Evolutionary conservation across 2,113 vertebrate genomes (phyloP).

Genomic region (Lontra canadensis): DNA sequence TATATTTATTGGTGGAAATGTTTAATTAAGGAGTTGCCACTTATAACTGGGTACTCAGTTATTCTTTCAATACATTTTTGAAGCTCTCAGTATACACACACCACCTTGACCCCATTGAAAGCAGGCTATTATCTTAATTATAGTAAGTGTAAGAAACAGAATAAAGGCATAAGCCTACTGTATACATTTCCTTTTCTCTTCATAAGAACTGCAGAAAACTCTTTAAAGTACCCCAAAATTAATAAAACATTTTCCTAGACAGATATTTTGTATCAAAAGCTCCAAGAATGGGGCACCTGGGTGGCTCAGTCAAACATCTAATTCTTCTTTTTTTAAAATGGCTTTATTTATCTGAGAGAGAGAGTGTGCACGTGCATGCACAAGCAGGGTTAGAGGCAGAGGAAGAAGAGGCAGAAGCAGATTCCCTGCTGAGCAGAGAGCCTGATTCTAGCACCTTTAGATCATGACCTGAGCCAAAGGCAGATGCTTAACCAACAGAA

Average conservation of each 20-base stretch:
- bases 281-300: neutral
- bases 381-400: neutral
- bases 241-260: neutral
- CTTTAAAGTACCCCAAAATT: neutral
- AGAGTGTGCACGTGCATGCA: too few relatives aligned
- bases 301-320: neutral
- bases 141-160: neutral
- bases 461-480: neutral
- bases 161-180: neutral
- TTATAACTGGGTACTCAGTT: neutral
- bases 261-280: neutral
- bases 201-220: slow-evolving; percentile 8
- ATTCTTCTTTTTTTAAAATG: neutral
- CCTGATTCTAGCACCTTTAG: neutral
- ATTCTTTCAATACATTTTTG: neutral
- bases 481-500: neutral
- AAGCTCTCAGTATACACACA: neutral
- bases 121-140: slow-evolving; percentile 22
- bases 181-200: neutral
- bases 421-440: neutral
- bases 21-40: neutral
- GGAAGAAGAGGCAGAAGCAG: neutral
- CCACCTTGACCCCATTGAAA: neutral
- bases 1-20: neutral
- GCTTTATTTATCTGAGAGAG: neutral